Evolutionary conservation across 2,797 vertebrate species (phyloP), one percentile per base, ranked within the genome.

Genomic region (Tinamus major): DNA sequence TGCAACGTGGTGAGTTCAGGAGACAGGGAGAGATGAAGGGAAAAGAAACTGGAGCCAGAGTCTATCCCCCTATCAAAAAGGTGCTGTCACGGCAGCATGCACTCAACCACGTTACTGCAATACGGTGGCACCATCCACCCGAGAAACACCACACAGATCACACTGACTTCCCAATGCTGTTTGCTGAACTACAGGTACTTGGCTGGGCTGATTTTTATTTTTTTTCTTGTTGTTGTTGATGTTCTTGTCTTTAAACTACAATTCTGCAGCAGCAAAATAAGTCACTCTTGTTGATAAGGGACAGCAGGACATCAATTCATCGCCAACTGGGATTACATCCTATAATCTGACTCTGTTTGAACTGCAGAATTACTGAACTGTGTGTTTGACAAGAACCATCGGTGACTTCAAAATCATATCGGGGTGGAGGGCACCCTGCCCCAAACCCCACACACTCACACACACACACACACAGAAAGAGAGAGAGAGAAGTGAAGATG

Each of bases 1-100:
- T 64, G 65, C 53, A 93, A 21, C 46, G 23, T 12, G 12, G 67
- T 67, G 64, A 82, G 68, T 83, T 85, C 65, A 93, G 68, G 78
- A 77, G 53, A 59, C 71, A 77, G 20, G 16, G 64, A 81, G 55
- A 76, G 68, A 78, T 2, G 41, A 61, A 64, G 74, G 58, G 58
- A 88, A 86, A 42, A 37, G 56, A 88, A 89, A 90, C 31, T 0
- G 1, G 29, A 67, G 31, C 10, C 67, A 48, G 69, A 10, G 13
- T 74, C 93, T 91, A 51, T 85, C 71, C 26, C 84, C 46, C 31
- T 82, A 27, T 61, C 37, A 39, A 39, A 91, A 95, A 93, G 65
- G 51, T 44, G 74, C 70, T 79, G 67, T 56, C 87, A 85, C 27
- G 62, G 81, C 48, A 86, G 83, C 76, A 74, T 35, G 63, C 92